Base-by-base conservation (phyloP, 1,140 invertebrate species). In the Ostrea edulis region DNA sequence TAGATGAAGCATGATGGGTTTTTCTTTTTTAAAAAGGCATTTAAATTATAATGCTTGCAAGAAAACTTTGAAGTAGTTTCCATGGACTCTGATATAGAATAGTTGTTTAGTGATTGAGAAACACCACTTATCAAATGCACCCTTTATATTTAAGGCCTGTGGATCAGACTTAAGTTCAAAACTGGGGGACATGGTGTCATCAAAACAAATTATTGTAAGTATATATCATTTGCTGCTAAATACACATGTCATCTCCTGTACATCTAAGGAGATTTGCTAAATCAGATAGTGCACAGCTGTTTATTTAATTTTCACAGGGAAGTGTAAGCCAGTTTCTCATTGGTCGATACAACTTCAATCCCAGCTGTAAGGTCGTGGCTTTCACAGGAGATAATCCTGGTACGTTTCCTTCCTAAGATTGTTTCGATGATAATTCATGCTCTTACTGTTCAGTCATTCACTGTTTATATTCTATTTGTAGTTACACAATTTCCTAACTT, bases 301-400 rank as follows among this genome's bases (percentile, higher is more conserved):
- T 62, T 8, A 62, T 62, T 17, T 77, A 11, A 35, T 35, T 35
- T 77, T 90, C 90, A 51, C 87, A 95, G 94, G 98, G 98, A 0
- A 91, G 94, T 14, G 96, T 99, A 81, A 97, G 96, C 0, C 89
- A 95, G 0, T 99, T 98, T 95, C 97, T 97, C 94, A 97, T 98
- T 0, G 96, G 97, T 91, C 96, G 97, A 86, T 99, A 98, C 94
- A 97, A 97, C 9, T 99, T 99, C 94, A 95, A 96, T 92, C 93
- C 96, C 0, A 95, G 97, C 5, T 99, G 98, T 94, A 95, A 96
- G 93, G 96, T 99, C 8, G 96, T 98, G 7, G 97, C 97, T 0
- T 99, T 98, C 94, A 99, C 98, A 1, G 98, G 98, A 0, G 98
- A 99, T 94, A 99, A 99, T 96, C 97, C 95, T 84, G 92, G 95